These are phyloP conservation scores for Herminia tarsipennalis DNA, from an alignment of 2,888 invertebrate genomes.

Conservation along the genomic window DNA sequence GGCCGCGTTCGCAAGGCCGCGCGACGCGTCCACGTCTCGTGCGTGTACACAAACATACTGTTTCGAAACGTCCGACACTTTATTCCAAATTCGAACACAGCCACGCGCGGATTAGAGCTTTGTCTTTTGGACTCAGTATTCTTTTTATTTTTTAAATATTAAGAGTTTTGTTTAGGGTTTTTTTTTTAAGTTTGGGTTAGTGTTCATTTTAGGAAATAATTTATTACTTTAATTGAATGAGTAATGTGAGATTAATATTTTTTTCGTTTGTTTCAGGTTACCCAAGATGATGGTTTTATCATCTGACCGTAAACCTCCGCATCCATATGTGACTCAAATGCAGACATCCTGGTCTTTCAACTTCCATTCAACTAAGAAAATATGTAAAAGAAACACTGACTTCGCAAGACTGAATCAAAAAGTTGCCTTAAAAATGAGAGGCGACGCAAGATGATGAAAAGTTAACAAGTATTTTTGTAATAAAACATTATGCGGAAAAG, in stretches of 20 bases:
- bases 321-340: slow-evolving; percentile 37
- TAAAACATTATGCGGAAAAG: slow-evolving; percentile 54
- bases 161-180: not conserved
- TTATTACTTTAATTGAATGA: not conserved
- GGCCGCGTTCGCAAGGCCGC: slow-evolving; percentile 77
- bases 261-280: slow-evolving; percentile 64
- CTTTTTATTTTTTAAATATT: slow-evolving; percentile 17
- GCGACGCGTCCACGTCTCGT: slow-evolving; percentile 59
- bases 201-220: slow-evolving; percentile 1
- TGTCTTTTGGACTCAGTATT: slow-evolving; percentile 21
- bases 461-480: slow-evolving; percentile 57
- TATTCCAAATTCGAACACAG: slow-evolving; percentile 57
- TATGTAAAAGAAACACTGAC: slow-evolving; percentile 50
- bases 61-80: slow-evolving; percentile 57
- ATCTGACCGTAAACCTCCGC: slow-evolving; percentile 47
- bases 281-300: slow-evolving; percentile 71
- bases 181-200: slow-evolving; percentile 17
- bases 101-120: slow-evolving; percentile 27
- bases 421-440: slow-evolving; percentile 72
- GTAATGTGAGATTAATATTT: not conserved
- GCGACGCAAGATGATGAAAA: slow-evolving; percentile 70
- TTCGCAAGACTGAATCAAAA: slow-evolving; percentile 68
- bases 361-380: slow-evolving; percentile 39
- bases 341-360: slow-evolving; percentile 29
- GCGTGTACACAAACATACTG: slow-evolving; percentile 63